Evolutionary conservation across 2,888 invertebrate genomes (phyloP).

Genomic region (Empis livida): DNA sequence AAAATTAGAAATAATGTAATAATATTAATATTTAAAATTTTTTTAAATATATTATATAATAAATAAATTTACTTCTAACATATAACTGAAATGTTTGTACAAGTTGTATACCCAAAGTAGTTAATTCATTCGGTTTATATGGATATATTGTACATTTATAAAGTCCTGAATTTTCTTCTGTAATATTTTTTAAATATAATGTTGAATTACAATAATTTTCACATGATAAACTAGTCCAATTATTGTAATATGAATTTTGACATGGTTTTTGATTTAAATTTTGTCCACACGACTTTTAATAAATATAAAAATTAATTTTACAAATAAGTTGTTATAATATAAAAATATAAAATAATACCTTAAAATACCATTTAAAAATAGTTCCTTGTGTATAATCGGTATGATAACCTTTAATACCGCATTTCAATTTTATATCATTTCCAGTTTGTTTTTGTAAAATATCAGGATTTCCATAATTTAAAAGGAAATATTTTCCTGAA

Average conservation of each 20-base stretch:
- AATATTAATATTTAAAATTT: background rate
- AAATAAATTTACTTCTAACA: constrained; percentile 24
- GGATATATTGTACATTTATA: constrained; percentile 33
- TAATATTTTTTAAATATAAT: constrained; percentile 27
- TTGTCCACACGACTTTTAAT: constrained; percentile 26
- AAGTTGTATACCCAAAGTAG: constrained; percentile 26
- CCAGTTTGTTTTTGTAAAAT: constrained; percentile 29
- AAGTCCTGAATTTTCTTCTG: constrained; percentile 31
- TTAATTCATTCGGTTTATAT: constrained; percentile 19
- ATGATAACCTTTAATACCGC: constrained; percentile 25
- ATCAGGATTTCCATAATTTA: constrained; percentile 25
- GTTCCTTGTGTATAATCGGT: constrained; percentile 18
- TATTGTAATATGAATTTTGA: constrained; percentile 16
- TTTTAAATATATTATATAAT: background rate
- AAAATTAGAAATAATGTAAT: background rate
- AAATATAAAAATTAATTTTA: background rate
- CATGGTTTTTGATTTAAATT: constrained; percentile 17
- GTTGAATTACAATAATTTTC: constrained; percentile 24
- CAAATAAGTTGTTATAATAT: too few relatives aligned
- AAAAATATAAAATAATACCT: constrained; percentile 16
- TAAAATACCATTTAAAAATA: constrained; percentile 30
- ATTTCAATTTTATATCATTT: constrained; percentile 25
- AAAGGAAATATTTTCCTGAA: background rate
- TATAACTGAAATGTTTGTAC: constrained; percentile 31
- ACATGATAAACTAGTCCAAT: constrained; percentile 29